Evolutionary conservation across 2,113 vertebrate genomes (phyloP).

Genomic region (Grammomys surdaster): DNA sequence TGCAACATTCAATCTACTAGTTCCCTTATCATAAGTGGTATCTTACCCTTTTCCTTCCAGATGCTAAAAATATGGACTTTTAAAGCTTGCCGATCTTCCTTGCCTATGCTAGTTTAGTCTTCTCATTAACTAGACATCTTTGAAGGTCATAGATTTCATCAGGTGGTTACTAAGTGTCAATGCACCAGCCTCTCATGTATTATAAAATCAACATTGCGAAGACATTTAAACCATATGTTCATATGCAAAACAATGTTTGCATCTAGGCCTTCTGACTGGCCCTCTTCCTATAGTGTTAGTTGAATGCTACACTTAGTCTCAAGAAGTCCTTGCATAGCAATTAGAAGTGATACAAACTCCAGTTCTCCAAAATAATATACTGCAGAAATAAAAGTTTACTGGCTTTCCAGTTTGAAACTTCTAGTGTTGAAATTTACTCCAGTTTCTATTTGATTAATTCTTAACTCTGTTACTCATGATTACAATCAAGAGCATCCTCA

Average conservation of each 20-base stretch:
- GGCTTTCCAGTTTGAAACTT: background rate
- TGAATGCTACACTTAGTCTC: background rate
- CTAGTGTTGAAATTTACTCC: background rate
- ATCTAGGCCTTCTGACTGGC: background rate
- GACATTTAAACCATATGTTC: background rate
- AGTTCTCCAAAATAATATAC: background rate
- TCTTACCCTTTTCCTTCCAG: background rate
- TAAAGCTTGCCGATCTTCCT: background rate
- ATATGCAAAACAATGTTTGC: background rate
- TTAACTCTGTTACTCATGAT: background rate
- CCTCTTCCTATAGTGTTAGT: background rate
- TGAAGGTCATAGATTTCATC: background rate
- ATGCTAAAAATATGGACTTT: background rate
- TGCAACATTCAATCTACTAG: background rate
- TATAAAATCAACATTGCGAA: background rate
- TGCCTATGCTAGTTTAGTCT: background rate
- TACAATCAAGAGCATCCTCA: background rate
- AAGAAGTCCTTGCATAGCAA: background rate
- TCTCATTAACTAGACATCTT: background rate
- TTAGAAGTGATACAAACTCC: background rate
- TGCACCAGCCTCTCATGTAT: background rate
- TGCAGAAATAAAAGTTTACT: background rate
- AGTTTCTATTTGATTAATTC: background rate
- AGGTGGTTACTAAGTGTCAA: background rate
- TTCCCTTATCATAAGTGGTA: constrained; percentile 17